Evolutionary conservation across 2,888 invertebrate genomes (phyloP).

Genomic region (Reticulitermes lucifugus): DNA sequence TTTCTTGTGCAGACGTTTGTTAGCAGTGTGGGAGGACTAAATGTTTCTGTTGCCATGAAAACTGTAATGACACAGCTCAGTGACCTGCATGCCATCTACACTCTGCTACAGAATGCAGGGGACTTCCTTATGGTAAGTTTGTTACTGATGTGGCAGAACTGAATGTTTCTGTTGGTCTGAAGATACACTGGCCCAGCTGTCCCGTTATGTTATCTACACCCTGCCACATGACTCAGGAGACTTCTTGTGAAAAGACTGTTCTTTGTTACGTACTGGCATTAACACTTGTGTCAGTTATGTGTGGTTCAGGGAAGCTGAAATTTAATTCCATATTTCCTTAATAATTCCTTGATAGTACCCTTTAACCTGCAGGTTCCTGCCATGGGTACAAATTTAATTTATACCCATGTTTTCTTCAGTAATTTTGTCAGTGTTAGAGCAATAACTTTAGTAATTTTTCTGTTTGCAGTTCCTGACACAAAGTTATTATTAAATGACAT

Average conservation of each 20-base stretch:
- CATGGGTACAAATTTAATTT: too few species aligned
- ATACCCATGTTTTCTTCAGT: too few species aligned
- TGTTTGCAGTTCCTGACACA: too few species aligned
- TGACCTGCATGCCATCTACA: slow-evolving; percentile 82
- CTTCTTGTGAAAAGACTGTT: slow-evolving; percentile 75
- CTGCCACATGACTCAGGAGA: slow-evolving; percentile 82
- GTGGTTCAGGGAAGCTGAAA: too few species aligned
- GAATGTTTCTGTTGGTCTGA: slow-evolving; percentile 71
- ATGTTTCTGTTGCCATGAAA: slow-evolving; percentile 71
- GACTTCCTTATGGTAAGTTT: slow-evolving; percentile 84
- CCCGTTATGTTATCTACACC: slow-evolving; percentile 83
- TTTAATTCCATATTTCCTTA: too few species aligned
- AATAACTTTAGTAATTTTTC: too few species aligned
- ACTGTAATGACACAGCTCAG: slow-evolving; percentile 77
- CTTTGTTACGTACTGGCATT: too few species aligned
- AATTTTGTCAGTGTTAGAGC: too few species aligned
- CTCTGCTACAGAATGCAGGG: slow-evolving; percentile 79
- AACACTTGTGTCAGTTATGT: too few species aligned
- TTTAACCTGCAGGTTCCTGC: too few species aligned
- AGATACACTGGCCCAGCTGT: slow-evolving; percentile 75
- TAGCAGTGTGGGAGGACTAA: slow-evolving; percentile 65
- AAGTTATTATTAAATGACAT: too few species aligned
- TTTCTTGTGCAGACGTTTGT: slow-evolving; percentile 81
- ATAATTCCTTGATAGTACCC: too few species aligned
- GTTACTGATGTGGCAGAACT: slow-evolving; percentile 66